Conservation (phyloP, 2,113 vertebrate species). For the Morphnarchus princeps region DNA sequence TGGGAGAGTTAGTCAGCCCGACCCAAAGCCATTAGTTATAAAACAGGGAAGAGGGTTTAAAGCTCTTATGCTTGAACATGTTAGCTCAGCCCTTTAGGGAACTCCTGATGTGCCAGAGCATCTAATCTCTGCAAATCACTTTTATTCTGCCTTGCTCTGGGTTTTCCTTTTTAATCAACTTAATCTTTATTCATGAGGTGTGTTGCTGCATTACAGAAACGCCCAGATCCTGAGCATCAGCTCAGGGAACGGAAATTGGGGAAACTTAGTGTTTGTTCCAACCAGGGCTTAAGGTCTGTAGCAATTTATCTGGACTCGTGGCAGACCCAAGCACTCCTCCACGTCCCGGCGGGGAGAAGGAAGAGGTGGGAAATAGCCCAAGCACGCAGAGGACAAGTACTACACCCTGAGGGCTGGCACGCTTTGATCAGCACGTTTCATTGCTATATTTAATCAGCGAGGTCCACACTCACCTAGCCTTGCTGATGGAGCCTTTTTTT, state of each 20-base stretch:
- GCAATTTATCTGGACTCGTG: not conserved
- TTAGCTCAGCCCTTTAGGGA: constrained; percentile 61
- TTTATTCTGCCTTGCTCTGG: constrained; percentile 48
- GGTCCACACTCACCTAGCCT: not conserved
- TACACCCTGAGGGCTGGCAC: not conserved
- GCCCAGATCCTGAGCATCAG: not conserved
- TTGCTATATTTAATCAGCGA: not conserved
- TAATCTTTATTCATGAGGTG: constrained; percentile 69
- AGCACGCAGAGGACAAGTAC: not conserved
- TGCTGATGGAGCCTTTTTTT: not conserved
- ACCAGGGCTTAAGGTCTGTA: constrained; percentile 11
- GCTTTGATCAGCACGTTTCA: not conserved
- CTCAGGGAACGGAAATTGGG: not conserved
- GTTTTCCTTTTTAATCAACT: constrained; percentile 60
- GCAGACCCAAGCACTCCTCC: not conserved
- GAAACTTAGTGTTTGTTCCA: constrained; percentile 21
- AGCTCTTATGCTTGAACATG: constrained; percentile 39
- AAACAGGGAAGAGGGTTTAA: constrained; percentile 29
- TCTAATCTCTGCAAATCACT: constrained; percentile 58
- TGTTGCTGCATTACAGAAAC: constrained; percentile 3
- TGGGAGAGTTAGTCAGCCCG: not conserved
- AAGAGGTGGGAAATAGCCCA: not conserved
- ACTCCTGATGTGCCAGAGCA: constrained; percentile 54
- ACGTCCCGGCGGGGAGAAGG: not conserved
- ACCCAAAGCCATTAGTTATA: constrained; percentile 34